A percentile compares a stretch with the other conserved stretches of the same genome.
Conservation (phyloP, 2,888 invertebrate species). For the Drosophila birchii region DNA sequence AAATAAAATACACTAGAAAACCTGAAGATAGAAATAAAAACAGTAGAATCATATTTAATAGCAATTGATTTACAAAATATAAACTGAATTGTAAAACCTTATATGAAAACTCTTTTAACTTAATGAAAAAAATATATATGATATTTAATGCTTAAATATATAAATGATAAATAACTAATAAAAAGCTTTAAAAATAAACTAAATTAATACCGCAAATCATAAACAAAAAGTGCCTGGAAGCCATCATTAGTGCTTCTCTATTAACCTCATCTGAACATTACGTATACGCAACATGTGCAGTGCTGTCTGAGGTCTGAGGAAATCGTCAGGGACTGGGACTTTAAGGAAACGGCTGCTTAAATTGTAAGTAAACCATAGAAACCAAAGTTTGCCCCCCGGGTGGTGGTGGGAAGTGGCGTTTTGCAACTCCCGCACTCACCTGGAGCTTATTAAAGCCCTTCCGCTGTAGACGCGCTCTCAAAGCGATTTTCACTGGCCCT, state of each 20-base stretch:
- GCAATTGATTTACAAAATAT: not conserved
- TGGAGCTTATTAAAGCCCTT: slow-evolving; percentile 52
- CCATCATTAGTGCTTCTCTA: not conserved
- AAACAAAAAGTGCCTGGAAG: not conserved
- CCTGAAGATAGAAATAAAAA: not conserved
- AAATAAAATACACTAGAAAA: not conserved
- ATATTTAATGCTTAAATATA: not conserved
- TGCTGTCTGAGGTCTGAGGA: not conserved
- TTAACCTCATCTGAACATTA: not conserved
- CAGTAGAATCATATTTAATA: not conserved
- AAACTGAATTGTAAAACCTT: not conserved
- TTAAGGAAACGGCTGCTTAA: slow-evolving; percentile 53
- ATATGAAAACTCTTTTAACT: not conserved
- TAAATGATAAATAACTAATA: not conserved
- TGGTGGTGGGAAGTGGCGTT: slow-evolving; percentile 16
- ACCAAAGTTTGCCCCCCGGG: slow-evolving; percentile 29
- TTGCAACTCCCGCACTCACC: slow-evolving; percentile 26
- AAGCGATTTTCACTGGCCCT: slow-evolving; percentile 28
- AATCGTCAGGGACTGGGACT: not conserved
- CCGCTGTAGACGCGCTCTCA: slow-evolving; percentile 44
- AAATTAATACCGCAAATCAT: not conserved
- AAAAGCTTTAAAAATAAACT: not conserved
- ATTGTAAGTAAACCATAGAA: slow-evolving; percentile 56
- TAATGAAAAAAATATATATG: not conserved
- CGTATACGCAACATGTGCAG: slow-evolving; percentile 46